Base-by-base conservation (phyloP, 2,888 invertebrate species). In the Anthophora plumipes region DNA sequence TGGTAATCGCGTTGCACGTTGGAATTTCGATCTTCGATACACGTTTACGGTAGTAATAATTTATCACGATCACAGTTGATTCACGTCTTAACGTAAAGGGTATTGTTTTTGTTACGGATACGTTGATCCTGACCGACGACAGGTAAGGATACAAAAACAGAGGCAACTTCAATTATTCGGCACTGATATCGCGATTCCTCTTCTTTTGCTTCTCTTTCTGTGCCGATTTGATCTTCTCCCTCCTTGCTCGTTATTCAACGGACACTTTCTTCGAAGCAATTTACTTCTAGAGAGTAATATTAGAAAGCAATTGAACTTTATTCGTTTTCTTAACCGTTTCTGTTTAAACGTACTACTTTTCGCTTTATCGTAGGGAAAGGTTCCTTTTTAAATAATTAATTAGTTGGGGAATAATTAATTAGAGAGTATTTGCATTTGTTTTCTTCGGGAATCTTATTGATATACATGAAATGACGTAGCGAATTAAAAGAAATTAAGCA, bases 121-220 rank as follows among this genome's bases (percentile, higher is more conserved):
- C 59, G 9, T 12, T 22, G 25, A 41, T 57, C 46, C 78, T 77
- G 67, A 83, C 85, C 82, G 17, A 52, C 77, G 20, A 82, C 72
- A 82, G 86, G 72, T 82, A 87, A 81, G 4, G 4, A 9, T 25
- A 66, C 39, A 37, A 14, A 61, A 20, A 50, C 41, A 71, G 31
- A 31, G 63, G 61, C 68, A 71, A 76, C 25, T 73, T 52, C 17
- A 37, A 54, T 31, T 54, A 11, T 61, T 46, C 14, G 43, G 12
- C 46, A 43, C n/a, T 37, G 11, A 54, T 14, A 54, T 69, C 22
- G 25, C 54, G 20, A 4, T 61, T 22, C 43, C 7, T 37, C 14
- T 60, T 22, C 54, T 25, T 43, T 68, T 54, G 52, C 57, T 46
- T 55, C 52, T 50, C 11, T 25, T 39, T 50, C 39, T 17, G 9